A percentile compares a stretch with the other conserved stretches of the same genome.
Conservation (phyloP, 2,888 invertebrate species). For the Heteromurus nitidus region DNA sequence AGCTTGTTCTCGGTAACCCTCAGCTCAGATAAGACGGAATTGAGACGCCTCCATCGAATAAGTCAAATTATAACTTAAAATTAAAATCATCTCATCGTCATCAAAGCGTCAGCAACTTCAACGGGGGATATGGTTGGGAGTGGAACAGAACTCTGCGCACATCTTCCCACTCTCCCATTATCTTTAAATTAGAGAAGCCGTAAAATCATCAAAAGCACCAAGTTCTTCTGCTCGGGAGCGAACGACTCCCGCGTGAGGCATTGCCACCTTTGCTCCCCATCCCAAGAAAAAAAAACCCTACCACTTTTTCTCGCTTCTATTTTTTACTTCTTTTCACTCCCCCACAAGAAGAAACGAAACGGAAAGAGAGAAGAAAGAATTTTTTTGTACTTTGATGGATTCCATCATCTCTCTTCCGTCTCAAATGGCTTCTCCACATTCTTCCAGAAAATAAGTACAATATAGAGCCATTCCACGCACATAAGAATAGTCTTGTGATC, state of each 20-base stretch:
- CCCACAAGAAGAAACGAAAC: neutral
- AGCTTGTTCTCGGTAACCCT: too few relatives aligned
- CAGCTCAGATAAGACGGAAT: neutral
- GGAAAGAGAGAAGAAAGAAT: conserved; percentile 17
- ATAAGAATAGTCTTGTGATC: too few relatives aligned
- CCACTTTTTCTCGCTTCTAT: conserved; percentile 16
- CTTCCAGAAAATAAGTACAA: too few relatives aligned
- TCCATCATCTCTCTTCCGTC: conserved; percentile 50
- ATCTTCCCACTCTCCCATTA: conserved; percentile 61
- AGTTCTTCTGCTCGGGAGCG: too few relatives aligned
- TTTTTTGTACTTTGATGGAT: conserved; percentile 56
- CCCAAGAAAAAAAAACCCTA: neutral
- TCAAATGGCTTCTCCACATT: conserved; percentile 48
- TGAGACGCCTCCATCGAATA: too few relatives aligned
- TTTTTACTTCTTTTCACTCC: neutral
- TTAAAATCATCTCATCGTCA: too few relatives aligned
- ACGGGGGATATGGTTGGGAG: too few relatives aligned
- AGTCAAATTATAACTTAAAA: too few relatives aligned
- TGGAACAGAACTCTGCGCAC: conserved; percentile 27
- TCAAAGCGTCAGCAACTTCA: too few relatives aligned
- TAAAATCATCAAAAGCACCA: conserved; percentile 72
- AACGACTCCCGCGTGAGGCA: conserved; percentile 68
- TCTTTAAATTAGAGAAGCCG: conserved; percentile 71
- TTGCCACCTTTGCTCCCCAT: conserved; percentile 63
- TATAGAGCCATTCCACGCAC: too few relatives aligned